These are phyloP conservation scores for Lethrus apterus DNA, from an alignment of 1,140 invertebrate species.

Conservation along the genomic window DNA sequence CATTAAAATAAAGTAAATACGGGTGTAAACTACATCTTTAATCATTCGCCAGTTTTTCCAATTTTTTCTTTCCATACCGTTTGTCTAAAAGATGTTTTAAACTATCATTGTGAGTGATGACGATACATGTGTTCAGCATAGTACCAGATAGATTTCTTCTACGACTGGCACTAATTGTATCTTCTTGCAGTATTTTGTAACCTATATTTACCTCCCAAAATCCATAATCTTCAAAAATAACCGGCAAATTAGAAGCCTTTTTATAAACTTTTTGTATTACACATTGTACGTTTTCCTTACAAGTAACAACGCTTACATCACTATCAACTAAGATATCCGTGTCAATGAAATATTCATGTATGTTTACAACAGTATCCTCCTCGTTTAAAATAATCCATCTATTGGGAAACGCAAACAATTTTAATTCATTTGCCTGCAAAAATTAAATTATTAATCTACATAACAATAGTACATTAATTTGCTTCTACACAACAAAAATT, in stretches of 20 bases:
- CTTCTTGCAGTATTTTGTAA: conserved; percentile 10
- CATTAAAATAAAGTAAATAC: no score
- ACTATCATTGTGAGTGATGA: conserved; percentile 51
- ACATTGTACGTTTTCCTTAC: conserved; percentile 12
- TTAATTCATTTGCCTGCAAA: conserved; percentile 1
- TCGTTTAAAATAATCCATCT: conserved; percentile 2
- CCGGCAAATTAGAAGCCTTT: conserved; percentile 3
- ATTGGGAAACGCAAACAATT: conserved; percentile 1
- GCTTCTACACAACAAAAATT: no score
- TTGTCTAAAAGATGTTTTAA: conserved; percentile 53
- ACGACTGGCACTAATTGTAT: conserved; percentile 23
- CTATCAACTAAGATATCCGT: conserved; percentile 31
- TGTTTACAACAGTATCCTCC: background rate
- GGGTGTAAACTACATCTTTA: no score
- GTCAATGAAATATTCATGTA: conserved; percentile 31
- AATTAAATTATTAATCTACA: background rate
- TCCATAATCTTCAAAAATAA: conserved; percentile 28
- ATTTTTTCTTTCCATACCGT: conserved; percentile 41
- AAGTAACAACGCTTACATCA: conserved; percentile 27
- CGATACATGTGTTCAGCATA: conserved; percentile 43
- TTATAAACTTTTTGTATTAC: conserved; percentile 31
- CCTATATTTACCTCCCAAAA: conserved; percentile 18
- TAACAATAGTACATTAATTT: no score
- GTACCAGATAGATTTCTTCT: conserved; percentile 41
- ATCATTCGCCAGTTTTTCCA: no score